Evolutionary conservation across 2,888 invertebrate genomes (phyloP), one percentile per base, ranked within the genome.

Genomic region (Pegoplata infirma): DNA sequence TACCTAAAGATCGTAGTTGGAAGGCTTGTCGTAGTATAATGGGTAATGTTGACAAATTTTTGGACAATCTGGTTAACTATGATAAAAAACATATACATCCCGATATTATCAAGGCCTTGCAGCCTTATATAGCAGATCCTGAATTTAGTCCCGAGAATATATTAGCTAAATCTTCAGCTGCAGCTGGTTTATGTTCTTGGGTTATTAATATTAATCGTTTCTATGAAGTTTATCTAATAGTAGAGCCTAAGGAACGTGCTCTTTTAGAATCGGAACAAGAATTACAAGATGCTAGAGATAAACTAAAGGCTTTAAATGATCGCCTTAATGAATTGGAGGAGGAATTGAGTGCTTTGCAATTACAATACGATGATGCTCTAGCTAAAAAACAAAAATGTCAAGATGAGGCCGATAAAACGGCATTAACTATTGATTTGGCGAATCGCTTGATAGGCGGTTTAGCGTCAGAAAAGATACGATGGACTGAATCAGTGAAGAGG

Each of bases 31-130:
- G 98, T 90, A 92, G 91, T 5, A 94, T 97, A 92, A 98, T 98
- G 97, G 94, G 93, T 10, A 96, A 96, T 89, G 94, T 96, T 2
- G 97, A 98, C 89, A 93, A 93, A 82, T 98, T 98, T 87, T 90
- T 98, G 58, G 92, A 94, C 82, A 93, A 94, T 84, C 91, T 98
- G 47, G 92, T 95, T 16, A 94, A 94, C 87, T 97, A 97, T 84
- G 96, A 98, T 86, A 98, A 98, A 86, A 97, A 98, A 87, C 96
- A 97, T 86, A 97, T 98, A 86, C 94, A 94, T 83, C 94, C 96
- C 0, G 95, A 96, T 81, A 92, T 97, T 58, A 93, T 97, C 3
- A 97, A 96, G 90, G 97, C 96, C 7, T 90, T 94, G 25, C 91
- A 90, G 76, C 90, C 90, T 0, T 91, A 91, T 77, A 86, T 91